Evolutionary conservation across 2,113 vertebrate species (phyloP).

Genomic region (Microtus ochrogaster): DNA sequence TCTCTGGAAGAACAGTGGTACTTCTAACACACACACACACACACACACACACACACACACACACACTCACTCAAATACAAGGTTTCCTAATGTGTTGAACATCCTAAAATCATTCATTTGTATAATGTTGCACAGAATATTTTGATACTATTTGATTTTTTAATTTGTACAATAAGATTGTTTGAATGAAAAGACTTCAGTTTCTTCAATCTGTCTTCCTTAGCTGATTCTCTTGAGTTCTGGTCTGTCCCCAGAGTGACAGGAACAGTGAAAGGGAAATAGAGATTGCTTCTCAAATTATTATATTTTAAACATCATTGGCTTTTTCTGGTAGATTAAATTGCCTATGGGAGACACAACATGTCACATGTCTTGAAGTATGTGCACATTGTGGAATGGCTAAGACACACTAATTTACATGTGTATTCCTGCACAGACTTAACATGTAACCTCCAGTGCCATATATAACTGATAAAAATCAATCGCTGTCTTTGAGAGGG

Average conservation of each 20-base stretch:
- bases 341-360: conserved; percentile 10
- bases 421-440: neutral
- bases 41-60: neutral
- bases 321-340: neutral
- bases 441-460: neutral
- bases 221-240: conserved; percentile 5
- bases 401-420: neutral
- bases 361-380: neutral
- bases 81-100: conserved; percentile 28
- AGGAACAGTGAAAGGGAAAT: conserved; percentile 36
- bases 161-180: conserved; percentile 42
- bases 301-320: conserved; percentile 39
- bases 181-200: conserved; percentile 37
- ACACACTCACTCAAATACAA: neutral
- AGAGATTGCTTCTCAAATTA: conserved; percentile 40
- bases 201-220: neutral
- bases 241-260: conserved; percentile 5
- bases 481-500: neutral
- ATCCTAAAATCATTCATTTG: conserved; percentile 47
- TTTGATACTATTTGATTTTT: neutral
- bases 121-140: neutral
- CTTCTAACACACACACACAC: neutral
- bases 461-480: neutral
- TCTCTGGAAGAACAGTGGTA: neutral
- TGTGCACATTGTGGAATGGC: neutral